phyloP scores from a whole-genome alignment of 2,113 vertebrate genomes.

The Melanostigma gelatinosum region DNA sequence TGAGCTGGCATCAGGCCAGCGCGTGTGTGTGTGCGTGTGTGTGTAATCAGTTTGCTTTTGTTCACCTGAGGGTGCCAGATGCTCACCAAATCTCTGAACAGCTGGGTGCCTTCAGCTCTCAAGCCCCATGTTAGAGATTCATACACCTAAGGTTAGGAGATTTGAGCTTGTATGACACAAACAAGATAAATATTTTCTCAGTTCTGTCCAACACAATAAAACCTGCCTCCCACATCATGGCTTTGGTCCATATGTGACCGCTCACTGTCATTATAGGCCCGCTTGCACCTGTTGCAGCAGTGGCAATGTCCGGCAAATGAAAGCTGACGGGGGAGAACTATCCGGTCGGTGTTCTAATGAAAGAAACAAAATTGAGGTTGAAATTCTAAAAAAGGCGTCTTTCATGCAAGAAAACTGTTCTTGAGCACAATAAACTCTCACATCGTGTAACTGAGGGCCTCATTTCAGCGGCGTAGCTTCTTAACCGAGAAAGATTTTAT shows the following conservation, averaged over 20 bases:
- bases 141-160: slow-evolving; percentile 9
- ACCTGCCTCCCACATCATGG: background rate
- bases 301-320: background rate
- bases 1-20: slow-evolving; percentile 32
- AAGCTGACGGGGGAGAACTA: background rate
- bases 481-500: background rate
- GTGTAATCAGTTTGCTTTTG: slow-evolving; percentile 56
- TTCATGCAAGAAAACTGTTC: background rate
- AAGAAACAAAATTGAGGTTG: background rate
- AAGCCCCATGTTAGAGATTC: slow-evolving; percentile 15
- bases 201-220: slow-evolving; percentile 5
- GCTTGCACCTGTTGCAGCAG: slow-evolving; percentile 11
- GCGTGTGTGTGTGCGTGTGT: background rate
- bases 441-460: background rate
- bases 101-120: slow-evolving; percentile 60
- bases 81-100: slow-evolving; percentile 67
- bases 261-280: background rate
- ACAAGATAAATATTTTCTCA: background rate
- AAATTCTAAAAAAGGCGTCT: background rate
- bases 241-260: background rate
- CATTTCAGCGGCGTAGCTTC: background rate
- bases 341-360: background rate
- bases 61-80: slow-evolving; percentile 59
- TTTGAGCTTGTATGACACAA: background rate
- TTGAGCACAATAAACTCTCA: background rate